Conservation (phyloP, 1,140 invertebrate genomes). For the Lordiphosa collinella region DNA sequence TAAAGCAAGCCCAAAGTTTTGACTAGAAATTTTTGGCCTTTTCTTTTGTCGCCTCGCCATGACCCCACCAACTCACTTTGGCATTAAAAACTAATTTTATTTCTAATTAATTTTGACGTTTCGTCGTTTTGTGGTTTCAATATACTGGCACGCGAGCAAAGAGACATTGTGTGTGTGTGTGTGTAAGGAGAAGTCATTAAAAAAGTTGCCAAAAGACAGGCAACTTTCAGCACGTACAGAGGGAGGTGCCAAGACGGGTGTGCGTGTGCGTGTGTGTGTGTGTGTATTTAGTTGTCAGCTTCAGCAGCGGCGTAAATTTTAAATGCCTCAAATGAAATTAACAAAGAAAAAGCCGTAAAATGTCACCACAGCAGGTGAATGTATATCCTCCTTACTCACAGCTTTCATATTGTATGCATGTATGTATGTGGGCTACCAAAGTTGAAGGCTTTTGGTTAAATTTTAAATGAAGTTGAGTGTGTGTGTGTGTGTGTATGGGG, state of each 20-base stretch:
- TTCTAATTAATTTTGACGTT: conserved; percentile 77
- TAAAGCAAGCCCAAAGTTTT: conserved; percentile 44
- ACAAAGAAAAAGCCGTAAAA: conserved; percentile 74
- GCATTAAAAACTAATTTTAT: conserved; percentile 77
- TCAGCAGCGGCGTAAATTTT: conserved; percentile 65
- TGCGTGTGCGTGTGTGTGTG: conserved; percentile 28
- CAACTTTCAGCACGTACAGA: conserved; percentile 48
- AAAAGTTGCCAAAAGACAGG: conserved; percentile 70
- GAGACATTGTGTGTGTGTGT: conserved; percentile 19
- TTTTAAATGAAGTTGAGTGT: conserved; percentile 60
- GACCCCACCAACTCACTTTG: conserved; percentile 37
- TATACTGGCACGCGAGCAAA: conserved; percentile 69
- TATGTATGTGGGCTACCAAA: conserved; percentile 25
- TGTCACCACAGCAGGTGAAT: conserved; percentile 69
- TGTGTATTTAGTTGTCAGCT: conserved; percentile 70
- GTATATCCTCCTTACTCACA: conserved; percentile 14
- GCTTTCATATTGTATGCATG: conserved; percentile 5
- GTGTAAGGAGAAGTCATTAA: conserved; percentile 60
- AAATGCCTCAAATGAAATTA: conserved; percentile 76
- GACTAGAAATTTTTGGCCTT: conserved; percentile 52
- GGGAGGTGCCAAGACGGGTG: conserved; percentile 6
- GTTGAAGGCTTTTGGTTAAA: conserved; percentile 44
- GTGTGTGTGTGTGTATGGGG: too few relatives aligned
- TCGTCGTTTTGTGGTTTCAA: conserved; percentile 75
- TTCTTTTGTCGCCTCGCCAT: conserved; percentile 32